Conservation (phyloP, 2,113 vertebrate genomes). For the Rafetus swinhoei region DNA sequence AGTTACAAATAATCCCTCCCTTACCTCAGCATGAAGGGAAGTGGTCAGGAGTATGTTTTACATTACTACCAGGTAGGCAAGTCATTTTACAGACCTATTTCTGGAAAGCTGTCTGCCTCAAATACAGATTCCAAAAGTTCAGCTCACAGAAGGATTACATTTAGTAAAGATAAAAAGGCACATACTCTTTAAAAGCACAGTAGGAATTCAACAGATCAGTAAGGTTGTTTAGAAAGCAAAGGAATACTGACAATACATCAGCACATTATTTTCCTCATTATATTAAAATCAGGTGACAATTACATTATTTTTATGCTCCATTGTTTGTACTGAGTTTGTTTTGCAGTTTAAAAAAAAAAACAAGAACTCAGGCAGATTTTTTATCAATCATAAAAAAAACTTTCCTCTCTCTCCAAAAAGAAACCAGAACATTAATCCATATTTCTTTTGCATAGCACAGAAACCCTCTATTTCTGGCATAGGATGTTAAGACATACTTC, state of each 20-base stretch:
- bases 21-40: background rate
- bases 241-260: background rate
- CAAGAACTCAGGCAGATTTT: background rate
- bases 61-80: background rate
- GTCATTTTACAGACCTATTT: background rate
- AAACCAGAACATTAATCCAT: background rate
- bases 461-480: background rate
- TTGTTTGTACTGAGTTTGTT: background rate
- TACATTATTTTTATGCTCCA: background rate
- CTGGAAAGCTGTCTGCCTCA: background rate
- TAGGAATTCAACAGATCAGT: rapidly evolving
- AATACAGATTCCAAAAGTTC: background rate
- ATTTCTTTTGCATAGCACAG: background rate
- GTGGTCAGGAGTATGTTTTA: background rate
- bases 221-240: background rate
- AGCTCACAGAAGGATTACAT: background rate
- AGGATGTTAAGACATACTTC: rapidly evolving
- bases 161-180: background rate
- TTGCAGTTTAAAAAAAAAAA: background rate
- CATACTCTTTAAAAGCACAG: background rate
- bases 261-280: background rate
- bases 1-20: background rate
- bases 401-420: background rate
- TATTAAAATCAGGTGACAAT: background rate
- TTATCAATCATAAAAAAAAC: background rate